Percentiles rank a stretch among this genome's conserved stretches.
These are phyloP conservation scores for Mesopsocus fuscifrons DNA, from an alignment of 2,888 invertebrate genomes.

Conservation along the genomic window DNA sequence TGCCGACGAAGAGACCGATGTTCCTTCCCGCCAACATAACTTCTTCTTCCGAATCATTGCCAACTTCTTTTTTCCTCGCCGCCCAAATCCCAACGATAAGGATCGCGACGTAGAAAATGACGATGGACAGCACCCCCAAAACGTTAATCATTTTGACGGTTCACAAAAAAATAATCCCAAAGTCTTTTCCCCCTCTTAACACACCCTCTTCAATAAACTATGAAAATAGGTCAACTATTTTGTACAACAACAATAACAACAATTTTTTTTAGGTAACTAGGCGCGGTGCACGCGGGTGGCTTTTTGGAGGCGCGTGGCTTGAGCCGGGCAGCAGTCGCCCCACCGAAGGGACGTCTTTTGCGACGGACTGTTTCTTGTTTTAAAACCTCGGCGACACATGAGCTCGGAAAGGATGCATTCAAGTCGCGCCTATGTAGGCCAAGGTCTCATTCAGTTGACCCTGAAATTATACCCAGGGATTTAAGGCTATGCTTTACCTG, in stretches of 20 bases:
- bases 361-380: conserved; percentile 90
- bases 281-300: no score
- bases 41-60: conserved; percentile 86
- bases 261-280: no score
- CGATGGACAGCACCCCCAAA: conserved; percentile 81
- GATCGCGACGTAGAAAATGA: conserved; percentile 91
- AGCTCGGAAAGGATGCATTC: conserved; percentile 36
- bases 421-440: no score
- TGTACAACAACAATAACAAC: conserved; percentile 10
- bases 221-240: conserved; percentile 1
- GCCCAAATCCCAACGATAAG: conserved; percentile 95
- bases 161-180: conserved; percentile 8
- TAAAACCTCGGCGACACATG: conserved; percentile 92
- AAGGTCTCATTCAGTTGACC: no score
- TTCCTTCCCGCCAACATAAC: conserved; percentile 97
- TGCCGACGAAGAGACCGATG: conserved; percentile 91
- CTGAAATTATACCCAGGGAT: no score
- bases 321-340: conserved; percentile 66
- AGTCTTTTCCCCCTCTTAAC: background rate
- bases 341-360: conserved; percentile 92
- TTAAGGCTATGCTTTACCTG: no score
- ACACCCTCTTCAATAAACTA: background rate
- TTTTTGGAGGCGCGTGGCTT: conserved; percentile 3
- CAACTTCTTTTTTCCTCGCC: conserved; percentile 74
- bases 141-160: conserved; percentile 63